Evolutionary conservation across 2,888 invertebrate species (phyloP), one percentile per base, ranked within the genome.

Genomic region (Dasypolia templi): DNA sequence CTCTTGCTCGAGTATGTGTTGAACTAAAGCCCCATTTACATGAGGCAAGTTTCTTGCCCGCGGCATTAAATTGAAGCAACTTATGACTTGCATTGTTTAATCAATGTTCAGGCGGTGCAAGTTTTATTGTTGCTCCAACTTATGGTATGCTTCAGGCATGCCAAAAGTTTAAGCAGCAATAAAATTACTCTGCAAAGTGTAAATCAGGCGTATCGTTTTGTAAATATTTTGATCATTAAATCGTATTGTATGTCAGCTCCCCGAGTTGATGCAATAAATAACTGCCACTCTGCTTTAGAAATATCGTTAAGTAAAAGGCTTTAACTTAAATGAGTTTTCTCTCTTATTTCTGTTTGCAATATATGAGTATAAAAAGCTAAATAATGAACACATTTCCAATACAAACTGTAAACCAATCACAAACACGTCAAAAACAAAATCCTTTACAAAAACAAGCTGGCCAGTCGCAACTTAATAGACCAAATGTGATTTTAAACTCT

Each of bases 381-480:
- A 42, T 44, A 9, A 51, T 5, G 26, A 59, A n/a, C 11, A n/a
- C n/a, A 56, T 64, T 75, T 1, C 29, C 19, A 55, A 51, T 11
- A 22, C 49, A 63, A 77, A 49, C n/a, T 29, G 11, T 44, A 51
- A 0, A 55, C 11, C 7, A 63, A 39, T 65, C 26, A 53, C 14
- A 75, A 69, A 44, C 35, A 77, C 7, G 5, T 19, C 14, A 44
- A n/a, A 44, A n/a, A 51, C n/a, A 55, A 62, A 72, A 53, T 53
- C 46, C 0, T n/a, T 51, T 5, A 44, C 17, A 55, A 67, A 61
- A 53, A 62, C 22, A 55, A 74, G 7, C 49, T 6, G 44, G 42
- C 63, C 44, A 63, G 69, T 53, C 42, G 35, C 17, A n/a, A 69
- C 42, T 39, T 51, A 44, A 55, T 53, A 68, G 14, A 68, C 64